These are phyloP conservation scores for Gadopsis bispinosus DNA, from an alignment of 2,797 vertebrate genomes.

Conservation along the genomic window DNA sequence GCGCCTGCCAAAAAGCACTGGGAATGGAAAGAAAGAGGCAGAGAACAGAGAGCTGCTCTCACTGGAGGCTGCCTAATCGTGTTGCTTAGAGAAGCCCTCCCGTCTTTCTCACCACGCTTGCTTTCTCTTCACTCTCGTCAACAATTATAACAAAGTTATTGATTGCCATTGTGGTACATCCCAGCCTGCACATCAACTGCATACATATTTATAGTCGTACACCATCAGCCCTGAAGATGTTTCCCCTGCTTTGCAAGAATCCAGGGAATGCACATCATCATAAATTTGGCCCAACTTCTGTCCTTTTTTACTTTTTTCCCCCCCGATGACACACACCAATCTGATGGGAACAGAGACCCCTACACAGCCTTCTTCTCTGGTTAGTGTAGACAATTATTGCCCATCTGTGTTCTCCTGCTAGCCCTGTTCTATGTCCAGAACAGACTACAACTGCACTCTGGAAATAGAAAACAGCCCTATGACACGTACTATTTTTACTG, in stretches of 20 bases:
- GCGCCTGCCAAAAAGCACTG: conserved; percentile 80
- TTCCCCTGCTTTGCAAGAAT: conserved; percentile 43
- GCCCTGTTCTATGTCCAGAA: conserved; percentile 53
- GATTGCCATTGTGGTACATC: conserved; percentile 40
- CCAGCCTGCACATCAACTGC: conserved; percentile 14
- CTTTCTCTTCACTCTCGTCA: conserved; percentile 39
- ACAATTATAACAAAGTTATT: conserved; percentile 53
- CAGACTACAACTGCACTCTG: conserved; percentile 59
- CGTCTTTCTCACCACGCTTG: conserved; percentile 48
- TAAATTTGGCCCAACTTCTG: conserved; percentile 43
- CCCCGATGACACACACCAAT: conserved; percentile 7
- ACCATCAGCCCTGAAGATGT: conserved; percentile 15
- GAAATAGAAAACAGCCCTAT: conserved; percentile 69
- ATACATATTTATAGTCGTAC: conserved; percentile 25
- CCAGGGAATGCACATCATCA: conserved; percentile 58
- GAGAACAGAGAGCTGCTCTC: conserved; percentile 75
- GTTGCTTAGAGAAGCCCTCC: conserved; percentile 58
- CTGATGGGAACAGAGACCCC: conserved; percentile 50
- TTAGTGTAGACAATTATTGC: conserved; percentile 64
- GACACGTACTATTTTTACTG: conserved; percentile 66
- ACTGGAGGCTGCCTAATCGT: conserved; percentile 66
- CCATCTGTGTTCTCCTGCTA: conserved; percentile 52
- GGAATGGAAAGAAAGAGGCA: conserved; percentile 72
- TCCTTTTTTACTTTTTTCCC: no score
- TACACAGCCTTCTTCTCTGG: conserved; percentile 29